Percentiles rank a stretch among this genome's conserved stretches.
These are phyloP conservation scores for Puffinus mauretanicus DNA, from an alignment of 2,113 vertebrate species.

Conservation along the genomic window DNA sequence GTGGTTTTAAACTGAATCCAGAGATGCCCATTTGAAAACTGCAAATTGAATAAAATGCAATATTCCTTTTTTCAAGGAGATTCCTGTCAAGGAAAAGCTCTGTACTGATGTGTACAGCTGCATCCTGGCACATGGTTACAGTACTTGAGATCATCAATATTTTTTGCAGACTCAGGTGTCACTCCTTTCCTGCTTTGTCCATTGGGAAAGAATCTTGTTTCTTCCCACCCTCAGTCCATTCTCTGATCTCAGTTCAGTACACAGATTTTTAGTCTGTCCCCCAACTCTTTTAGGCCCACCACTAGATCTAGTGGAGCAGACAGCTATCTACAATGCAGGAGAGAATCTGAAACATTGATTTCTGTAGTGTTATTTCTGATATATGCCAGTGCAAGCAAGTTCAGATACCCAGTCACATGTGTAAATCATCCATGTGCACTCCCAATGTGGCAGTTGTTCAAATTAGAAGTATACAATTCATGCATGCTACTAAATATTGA, in stretches of 20 bases:
- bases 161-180: not conserved
- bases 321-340: not conserved
- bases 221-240: not conserved
- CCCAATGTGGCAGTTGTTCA: not conserved
- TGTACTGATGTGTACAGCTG: not conserved
- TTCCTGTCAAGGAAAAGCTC: not conserved
- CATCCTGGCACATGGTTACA: not conserved
- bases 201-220: not conserved
- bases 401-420: not conserved
- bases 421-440: not conserved
- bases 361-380: not conserved
- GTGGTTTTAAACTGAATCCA: not conserved
- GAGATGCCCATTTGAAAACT: not conserved
- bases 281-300: not conserved
- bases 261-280: not conserved
- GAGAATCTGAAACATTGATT: not conserved
- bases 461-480: not conserved
- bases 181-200: not conserved
- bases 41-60: not conserved
- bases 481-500: constrained; percentile 26
- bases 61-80: not conserved
- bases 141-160: not conserved
- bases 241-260: not conserved
- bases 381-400: not conserved
- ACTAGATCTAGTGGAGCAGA: not conserved